Evolutionary conservation across 2,888 invertebrate genomes (phyloP), one percentile per base, ranked within the genome.

Genomic region (Caenorhabditis wallacei): DNA sequence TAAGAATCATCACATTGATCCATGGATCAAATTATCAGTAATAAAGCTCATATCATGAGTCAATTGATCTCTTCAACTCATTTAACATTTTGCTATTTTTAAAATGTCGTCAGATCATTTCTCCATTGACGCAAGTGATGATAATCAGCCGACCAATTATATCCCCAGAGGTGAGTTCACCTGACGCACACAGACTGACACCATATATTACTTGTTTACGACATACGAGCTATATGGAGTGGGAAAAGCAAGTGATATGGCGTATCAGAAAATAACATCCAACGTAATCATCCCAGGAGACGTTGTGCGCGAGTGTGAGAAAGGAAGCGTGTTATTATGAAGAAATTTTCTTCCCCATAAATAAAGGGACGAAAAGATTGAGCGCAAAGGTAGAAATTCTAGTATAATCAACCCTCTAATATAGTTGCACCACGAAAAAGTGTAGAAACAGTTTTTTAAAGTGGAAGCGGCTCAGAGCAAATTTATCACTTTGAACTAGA

Each of bases 161-260:
- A 18, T 24, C 4, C 59, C 59, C 22, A 5, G 13, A 18, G 59
- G 59, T 10, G 11, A 5, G 7, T 16, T 3, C 57, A 59, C 40
- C 59, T 59, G 59, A 59, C 59, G 59, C 57, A 35, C 54, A 30
- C 57, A 59, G 40, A 35, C 35, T 35, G 20, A 48, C 46, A 48
- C 46, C 46, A 13, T 48, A 7, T 40, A 30, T 43, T 13, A 18
- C 46, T 18, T 59, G 59, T 59, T 59, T 59, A 59, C 59, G 59
- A 59, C 7, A 22, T 7, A 11, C 57, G n/a, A 30, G n/a, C 18
- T 22, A 7, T 4, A 16, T 4, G 51, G 51, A 51, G 3, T 13
- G 10, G 13, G 13, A 11, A 40, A 8, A 30, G 30, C 8, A 8
- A 10, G 13, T 40, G 40, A 10, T 51, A 22, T 18, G 13, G 51